A percentile compares a stretch with the other conserved stretches of the same genome.
These are phyloP conservation scores for Tokudaia tokunoshimensis DNA, from an alignment of 2,797 vertebrate species.

Conservation along the genomic window DNA sequence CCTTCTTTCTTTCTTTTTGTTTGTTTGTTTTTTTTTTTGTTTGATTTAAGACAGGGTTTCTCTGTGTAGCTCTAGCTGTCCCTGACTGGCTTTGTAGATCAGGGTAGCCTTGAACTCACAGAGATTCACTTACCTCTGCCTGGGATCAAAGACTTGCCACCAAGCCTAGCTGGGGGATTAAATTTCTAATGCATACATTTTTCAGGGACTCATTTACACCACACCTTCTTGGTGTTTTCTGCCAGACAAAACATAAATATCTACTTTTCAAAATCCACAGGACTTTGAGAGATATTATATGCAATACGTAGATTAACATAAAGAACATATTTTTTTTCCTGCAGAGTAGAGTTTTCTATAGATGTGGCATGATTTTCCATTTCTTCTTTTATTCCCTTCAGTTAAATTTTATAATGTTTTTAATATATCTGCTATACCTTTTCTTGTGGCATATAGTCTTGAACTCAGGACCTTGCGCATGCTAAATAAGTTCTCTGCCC, in stretches of 20 bases:
- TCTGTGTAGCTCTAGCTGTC: not conserved
- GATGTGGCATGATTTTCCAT: not conserved
- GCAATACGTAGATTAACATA: not conserved
- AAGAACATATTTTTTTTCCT: no score
- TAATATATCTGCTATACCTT: not conserved
- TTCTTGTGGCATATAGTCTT: not conserved
- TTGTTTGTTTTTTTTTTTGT: not conserved
- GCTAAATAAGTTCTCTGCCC: not conserved
- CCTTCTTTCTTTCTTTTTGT: no score
- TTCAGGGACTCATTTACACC: not conserved
- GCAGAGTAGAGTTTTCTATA: not conserved
- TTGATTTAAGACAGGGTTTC: not conserved
- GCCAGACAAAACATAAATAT: constrained; percentile 8
- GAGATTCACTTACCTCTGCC: not conserved
- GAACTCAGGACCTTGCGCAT: not conserved
- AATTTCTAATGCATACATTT: not conserved
- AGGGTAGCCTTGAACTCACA: not conserved
- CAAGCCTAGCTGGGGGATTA: not conserved
- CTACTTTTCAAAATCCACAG: not conserved
- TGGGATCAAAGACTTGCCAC: not conserved
- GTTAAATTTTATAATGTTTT: constrained; percentile 30
- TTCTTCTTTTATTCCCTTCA: not conserved
- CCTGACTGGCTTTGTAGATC: not conserved
- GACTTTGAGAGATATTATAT: not conserved
- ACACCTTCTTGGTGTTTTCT: not conserved